Percentiles rank a stretch among this genome's conserved stretches.
Evolutionary conservation across 2,888 invertebrate genomes (phyloP).

Genomic region (Malacosoma neustria): DNA sequence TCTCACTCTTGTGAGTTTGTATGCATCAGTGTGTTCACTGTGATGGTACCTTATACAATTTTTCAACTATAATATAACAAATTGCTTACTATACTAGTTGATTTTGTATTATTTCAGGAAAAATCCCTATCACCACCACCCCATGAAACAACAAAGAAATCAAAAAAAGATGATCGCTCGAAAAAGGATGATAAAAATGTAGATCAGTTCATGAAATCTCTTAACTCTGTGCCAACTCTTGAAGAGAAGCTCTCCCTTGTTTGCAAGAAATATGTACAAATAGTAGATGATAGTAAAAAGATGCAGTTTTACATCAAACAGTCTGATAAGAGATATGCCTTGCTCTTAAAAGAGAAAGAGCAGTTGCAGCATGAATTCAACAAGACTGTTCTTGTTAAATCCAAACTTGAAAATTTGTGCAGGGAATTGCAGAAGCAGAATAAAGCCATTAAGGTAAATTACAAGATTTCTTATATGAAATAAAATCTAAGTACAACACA

Average conservation of each 20-base stretch:
- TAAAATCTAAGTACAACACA: slow-evolving; percentile 1
- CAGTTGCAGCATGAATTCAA: slow-evolving; percentile 87
- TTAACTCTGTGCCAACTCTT: slow-evolving; percentile 70
- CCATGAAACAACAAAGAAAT: slow-evolving; percentile 38
- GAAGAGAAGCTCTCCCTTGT: slow-evolving; percentile 82
- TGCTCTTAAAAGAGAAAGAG: slow-evolving; percentile 84
- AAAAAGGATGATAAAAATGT: slow-evolving; percentile 76
- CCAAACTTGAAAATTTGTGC: slow-evolving; percentile 91
- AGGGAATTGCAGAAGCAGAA: slow-evolving; percentile 95
- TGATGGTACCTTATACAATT: too few relatives aligned
- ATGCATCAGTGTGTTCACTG: too few relatives aligned
- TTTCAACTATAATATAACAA: too few relatives aligned
- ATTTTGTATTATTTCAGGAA: slow-evolving; percentile 42
- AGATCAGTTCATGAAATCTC: slow-evolving; percentile 79
- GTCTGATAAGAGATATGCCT: slow-evolving; percentile 74
- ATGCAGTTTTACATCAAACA: slow-evolving; percentile 73
- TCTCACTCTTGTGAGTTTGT: too few relatives aligned
- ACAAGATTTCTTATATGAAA: background rate
- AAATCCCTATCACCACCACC: slow-evolving; percentile 24
- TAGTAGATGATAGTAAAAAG: slow-evolving; percentile 82
- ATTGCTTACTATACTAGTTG: too few relatives aligned
- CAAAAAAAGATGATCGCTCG: slow-evolving; percentile 51
- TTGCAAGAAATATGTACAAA: slow-evolving; percentile 84
- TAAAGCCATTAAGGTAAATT: slow-evolving; percentile 86
- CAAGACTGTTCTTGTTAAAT: slow-evolving; percentile 86